phyloP scores from a whole-genome alignment of 2,113 vertebrate species.

The Hippocampus comes region DNA sequence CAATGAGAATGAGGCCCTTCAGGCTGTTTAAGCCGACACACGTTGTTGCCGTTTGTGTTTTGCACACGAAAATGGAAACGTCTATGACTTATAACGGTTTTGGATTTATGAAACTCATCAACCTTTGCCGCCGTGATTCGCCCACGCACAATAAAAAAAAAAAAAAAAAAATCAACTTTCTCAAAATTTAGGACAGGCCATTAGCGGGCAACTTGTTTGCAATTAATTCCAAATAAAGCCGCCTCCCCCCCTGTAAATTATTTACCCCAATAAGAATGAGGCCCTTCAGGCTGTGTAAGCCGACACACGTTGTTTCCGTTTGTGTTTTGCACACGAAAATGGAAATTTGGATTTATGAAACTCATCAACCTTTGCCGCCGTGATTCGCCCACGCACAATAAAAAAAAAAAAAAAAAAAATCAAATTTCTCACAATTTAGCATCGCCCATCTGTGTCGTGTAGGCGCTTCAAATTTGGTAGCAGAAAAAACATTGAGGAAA shows the following conservation, averaged over 20 bases:
- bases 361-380: background rate
- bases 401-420: too few species aligned
- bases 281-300: slow-evolving; percentile 63
- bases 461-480: too few species aligned
- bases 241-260: slow-evolving; percentile 58
- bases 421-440: too few species aligned
- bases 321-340: too few species aligned
- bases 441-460: too few species aligned
- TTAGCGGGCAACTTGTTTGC: slow-evolving; percentile 69
- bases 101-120: background rate
- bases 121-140: background rate
- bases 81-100: background rate
- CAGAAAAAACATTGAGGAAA: too few species aligned
- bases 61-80: slow-evolving; percentile 21
- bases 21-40: slow-evolving; percentile 64
- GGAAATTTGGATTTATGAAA: background rate
- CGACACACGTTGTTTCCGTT: slow-evolving; percentile 51
- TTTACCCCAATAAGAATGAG: slow-evolving; percentile 64
- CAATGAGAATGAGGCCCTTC: slow-evolving; percentile 61
- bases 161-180: too few species aligned
- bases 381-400: background rate
- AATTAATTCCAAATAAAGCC: slow-evolving; percentile 72
- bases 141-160: background rate
- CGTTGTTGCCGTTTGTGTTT: slow-evolving; percentile 39
- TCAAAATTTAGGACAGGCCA: slow-evolving; percentile 35